Evolutionary conservation across 1,140 invertebrate species (phyloP).

Genomic region (Drosophila kohkoa): DNA sequence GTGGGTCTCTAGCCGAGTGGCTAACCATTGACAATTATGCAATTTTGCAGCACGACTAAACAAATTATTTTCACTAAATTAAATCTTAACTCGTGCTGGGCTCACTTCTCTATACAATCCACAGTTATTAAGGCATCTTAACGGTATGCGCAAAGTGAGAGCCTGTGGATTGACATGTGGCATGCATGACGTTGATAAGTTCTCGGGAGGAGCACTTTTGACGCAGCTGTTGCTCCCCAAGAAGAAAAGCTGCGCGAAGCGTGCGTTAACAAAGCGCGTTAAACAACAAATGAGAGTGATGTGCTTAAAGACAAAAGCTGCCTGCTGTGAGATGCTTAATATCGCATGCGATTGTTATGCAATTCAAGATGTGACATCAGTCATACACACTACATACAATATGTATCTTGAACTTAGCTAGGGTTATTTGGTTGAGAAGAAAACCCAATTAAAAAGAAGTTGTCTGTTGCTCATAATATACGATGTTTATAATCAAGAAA

Average conservation of each 20-base stretch:
- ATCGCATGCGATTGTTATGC: slow-evolving; percentile 1
- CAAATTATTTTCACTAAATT: slow-evolving; percentile 84
- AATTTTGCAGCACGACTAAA: slow-evolving; percentile 79
- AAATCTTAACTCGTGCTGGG: slow-evolving; percentile 84
- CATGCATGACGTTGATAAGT: slow-evolving; percentile 58
- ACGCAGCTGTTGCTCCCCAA: slow-evolving; percentile 57
- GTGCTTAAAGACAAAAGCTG: slow-evolving; percentile 45
- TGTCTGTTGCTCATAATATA: slow-evolving; percentile 47
- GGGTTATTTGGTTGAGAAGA: not conserved
- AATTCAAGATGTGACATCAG: not conserved
- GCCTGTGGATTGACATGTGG: slow-evolving; percentile 70
- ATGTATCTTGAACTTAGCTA: not conserved
- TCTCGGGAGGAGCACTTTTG: slow-evolving; percentile 21
- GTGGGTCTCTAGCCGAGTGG: slow-evolving; percentile 29
- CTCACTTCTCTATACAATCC: slow-evolving; percentile 74
- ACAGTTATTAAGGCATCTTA: slow-evolving; percentile 40
- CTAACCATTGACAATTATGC: slow-evolving; percentile 74
- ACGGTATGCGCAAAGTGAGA: slow-evolving; percentile 4
- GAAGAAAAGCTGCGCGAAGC: slow-evolving; percentile 11
- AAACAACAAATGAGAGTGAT: slow-evolving; percentile 8
- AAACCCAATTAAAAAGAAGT: slow-evolving; percentile 33
- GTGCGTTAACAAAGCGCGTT: slow-evolving; percentile 25
- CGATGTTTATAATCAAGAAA: slow-evolving; percentile 74
- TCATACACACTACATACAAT: no score
- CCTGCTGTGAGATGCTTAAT: slow-evolving; percentile 22